Base-by-base conservation (phyloP, 2,888 invertebrate species). In the Troilus luridus region DNA sequence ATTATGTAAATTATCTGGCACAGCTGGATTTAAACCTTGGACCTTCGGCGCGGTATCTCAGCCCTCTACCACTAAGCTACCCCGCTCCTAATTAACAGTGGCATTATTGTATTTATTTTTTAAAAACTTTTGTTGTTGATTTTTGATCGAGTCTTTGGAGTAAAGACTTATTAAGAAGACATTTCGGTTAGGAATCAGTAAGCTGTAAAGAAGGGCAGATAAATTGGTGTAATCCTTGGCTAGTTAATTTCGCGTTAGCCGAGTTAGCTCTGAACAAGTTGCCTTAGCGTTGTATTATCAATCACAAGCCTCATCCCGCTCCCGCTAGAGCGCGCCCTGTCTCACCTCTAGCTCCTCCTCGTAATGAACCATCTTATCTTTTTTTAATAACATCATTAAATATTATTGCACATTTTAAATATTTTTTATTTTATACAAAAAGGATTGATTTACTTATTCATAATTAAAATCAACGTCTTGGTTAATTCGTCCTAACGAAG, bases 161-260 rank as follows among this genome's bases (percentile, higher is more conserved):
- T 17, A 6, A 9, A 77, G 27, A 7, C 14, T 17, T 41, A 77
- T 77, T 41, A 41, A 77, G 72, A 2, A 77, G 41, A 77, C 41
- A 77, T 77, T 77, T 77, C 41, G 7, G 41, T 41, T 77, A 77
- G 72, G 72, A 41, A 77, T 7, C 41, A 77, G 27, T 77, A 77
- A 77, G 72, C 72, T 77, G 72, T 77, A 77, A 77, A 77, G 72
- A 77, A 77, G 41, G 27, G 27, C 41, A 41, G 72, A 77, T 77
- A 77, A 77, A 77, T 77, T 77, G 41, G 72, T 17, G 72, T 77
- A 77, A 77, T 41, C 67, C 67, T 6, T 24, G 7, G 67, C 14
- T 67, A 67, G 41, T 77, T 77, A 77, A 77, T 77, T 17, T 41
- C 7, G 17, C 17, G 72, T 41, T 77, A 41, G 72, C 72, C 72